Evolutionary conservation across 2,888 invertebrate species (phyloP).

Genomic region (Drosophila koepferae): DNA sequence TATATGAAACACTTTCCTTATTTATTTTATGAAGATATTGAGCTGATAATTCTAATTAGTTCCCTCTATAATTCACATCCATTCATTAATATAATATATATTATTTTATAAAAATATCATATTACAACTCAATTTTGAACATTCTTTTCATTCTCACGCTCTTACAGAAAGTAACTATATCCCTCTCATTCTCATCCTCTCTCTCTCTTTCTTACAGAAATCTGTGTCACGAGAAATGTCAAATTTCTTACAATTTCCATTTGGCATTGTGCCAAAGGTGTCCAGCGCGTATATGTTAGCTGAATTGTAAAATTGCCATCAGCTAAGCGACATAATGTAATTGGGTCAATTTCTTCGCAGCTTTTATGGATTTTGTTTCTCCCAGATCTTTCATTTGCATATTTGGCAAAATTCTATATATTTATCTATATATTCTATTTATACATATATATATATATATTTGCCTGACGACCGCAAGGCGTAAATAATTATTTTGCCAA

Average conservation of each 20-base stretch:
- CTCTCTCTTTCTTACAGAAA: constrained; percentile 10
- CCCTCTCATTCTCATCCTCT: too few relatives aligned
- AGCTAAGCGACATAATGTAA: constrained; percentile 64
- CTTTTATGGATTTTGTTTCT: constrained; percentile 10
- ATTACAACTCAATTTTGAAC: too few relatives aligned
- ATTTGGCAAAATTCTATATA: constrained; percentile 46
- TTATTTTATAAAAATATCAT: too few relatives aligned
- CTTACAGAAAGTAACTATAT: too few relatives aligned
- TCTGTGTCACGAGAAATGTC: constrained; percentile 13
- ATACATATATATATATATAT: background rate
- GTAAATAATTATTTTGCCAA: constrained; percentile 75
- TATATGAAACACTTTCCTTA: too few relatives aligned
- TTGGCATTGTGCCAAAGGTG: constrained; percentile 70
- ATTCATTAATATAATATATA: too few relatives aligned
- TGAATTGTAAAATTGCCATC: constrained; percentile 72
- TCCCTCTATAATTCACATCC: too few relatives aligned
- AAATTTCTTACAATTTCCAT: constrained; percentile 18
- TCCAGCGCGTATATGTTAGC: constrained; percentile 60
- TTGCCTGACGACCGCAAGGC: constrained; percentile 61
- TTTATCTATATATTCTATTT: background rate
- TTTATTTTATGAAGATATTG: too few relatives aligned
- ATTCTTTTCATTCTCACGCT: too few relatives aligned
- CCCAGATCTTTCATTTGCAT: constrained; percentile 46
- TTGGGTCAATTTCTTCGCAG: constrained; percentile 67
- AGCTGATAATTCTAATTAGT: too few relatives aligned